Conservation (phyloP, 2,113 vertebrate species). For the Zonotrichia leucophrys region DNA sequence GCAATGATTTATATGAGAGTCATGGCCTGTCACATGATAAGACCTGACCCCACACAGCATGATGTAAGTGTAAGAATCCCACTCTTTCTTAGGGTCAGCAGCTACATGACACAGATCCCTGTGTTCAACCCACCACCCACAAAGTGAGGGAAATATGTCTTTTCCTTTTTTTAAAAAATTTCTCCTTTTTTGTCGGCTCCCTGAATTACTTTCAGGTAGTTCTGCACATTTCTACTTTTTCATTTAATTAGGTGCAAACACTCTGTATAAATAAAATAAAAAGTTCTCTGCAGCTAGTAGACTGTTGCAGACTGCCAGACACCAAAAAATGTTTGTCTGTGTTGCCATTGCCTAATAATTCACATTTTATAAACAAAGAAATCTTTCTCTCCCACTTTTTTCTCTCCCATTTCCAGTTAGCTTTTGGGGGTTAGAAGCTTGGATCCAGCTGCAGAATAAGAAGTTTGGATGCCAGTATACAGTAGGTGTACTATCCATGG, state of each 20-base stretch:
- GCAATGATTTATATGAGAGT: constrained; percentile 28
- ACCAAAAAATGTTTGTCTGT: constrained; percentile 51
- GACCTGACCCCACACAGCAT: neutral
- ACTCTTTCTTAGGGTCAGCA: neutral
- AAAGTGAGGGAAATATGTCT: neutral
- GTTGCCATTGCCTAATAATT: constrained; percentile 59
- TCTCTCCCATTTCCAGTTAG: neutral
- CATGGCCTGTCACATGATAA: neutral
- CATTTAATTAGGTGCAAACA: constrained; percentile 68
- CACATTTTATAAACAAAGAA: constrained; percentile 61
- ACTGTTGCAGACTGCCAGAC: constrained; percentile 52
- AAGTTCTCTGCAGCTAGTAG: constrained; percentile 42
- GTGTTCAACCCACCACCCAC: constrained; percentile 40
- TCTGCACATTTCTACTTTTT: constrained; percentile 42
- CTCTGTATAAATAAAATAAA: constrained; percentile 62
- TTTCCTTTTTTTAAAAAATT: neutral
- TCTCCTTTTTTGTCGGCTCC: neutral
- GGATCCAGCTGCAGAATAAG: constrained; percentile 41
- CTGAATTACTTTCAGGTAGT: constrained; percentile 61
- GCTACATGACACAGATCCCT: neutral
- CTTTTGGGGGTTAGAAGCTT: constrained; percentile 30
- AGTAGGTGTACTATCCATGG: constrained; percentile 28
- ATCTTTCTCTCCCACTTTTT: constrained; percentile 47
- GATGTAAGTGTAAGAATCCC: constrained; percentile 31
- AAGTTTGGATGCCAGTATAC: constrained; percentile 24